These are phyloP conservation scores for Pachycephala philippinensis DNA, from an alignment of 2,113 vertebrate genomes.

Conservation along the genomic window DNA sequence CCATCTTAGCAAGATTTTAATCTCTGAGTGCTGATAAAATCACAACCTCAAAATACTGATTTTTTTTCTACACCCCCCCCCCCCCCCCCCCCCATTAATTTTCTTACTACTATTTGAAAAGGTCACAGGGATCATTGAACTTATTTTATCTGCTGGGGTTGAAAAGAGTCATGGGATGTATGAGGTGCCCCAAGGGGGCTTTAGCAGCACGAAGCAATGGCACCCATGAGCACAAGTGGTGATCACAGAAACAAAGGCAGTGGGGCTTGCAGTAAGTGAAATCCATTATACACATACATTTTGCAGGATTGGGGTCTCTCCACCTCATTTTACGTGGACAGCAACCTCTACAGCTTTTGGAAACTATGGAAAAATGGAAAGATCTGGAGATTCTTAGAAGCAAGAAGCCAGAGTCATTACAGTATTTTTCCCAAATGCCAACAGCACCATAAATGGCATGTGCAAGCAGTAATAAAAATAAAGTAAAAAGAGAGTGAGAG, in stretches of 20 bases:
- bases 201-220: neutral
- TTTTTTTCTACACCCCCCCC: too few relatives aligned
- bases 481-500: neutral
- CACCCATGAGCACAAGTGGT: neutral
- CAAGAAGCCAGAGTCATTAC: neutral
- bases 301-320: neutral
- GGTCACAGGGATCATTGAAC: neutral
- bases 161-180: neutral
- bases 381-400: neutral
- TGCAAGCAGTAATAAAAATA: neutral
- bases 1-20: neutral
- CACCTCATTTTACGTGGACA: neutral
- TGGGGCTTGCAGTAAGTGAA: neutral
- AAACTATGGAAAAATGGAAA: neutral
- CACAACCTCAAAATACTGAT: neutral
- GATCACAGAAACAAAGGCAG: neutral
- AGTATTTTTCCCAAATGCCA: conserved; percentile 3
- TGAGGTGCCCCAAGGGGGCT: neutral
- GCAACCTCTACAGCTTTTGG: neutral
- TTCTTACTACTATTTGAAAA: neutral
- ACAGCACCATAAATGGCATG: neutral
- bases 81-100: neutral
- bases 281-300: neutral
- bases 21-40: neutral
- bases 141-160: neutral